Evolutionary conservation across 2,797 vertebrate genomes (phyloP), one percentile per base, ranked within the genome.

Genomic region (Pseudochirops cupreus): DNA sequence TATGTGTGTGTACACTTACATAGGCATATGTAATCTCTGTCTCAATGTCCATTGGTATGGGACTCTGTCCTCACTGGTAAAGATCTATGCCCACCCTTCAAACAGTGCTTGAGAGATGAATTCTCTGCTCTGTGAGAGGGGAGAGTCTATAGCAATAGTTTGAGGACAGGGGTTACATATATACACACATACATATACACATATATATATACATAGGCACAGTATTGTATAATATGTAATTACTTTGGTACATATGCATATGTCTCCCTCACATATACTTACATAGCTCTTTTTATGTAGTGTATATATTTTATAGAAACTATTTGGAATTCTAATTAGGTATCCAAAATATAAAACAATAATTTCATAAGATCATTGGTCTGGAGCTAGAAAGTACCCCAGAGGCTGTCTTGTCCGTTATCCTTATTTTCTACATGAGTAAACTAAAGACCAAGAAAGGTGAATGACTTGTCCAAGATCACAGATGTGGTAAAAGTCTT

Each of bases 301-400:
- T 39, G 6, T 12, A 97, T 74, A 53, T 50, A 96, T 97, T 97
- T 98, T 95, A 96, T 33, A 91, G 96, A 96, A 96, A 90, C 95
- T 0, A 0, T 94, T 95, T 96, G 91, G 94, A 97, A 98, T 95
- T 90, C n/a, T 90, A 89, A 97, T 97, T 94, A 96, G 94, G 52
- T 97, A 96, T 92, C 90, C 54, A 96, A 54, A 29, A 90, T 21
- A 5, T 53, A 91, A 55, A 67, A 18, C 1, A n/a, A 16, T 67
- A 67, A 31, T 59, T 59, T 59, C 29, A 31, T 31, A 59, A 31
- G 52, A 90, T 18, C 33, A 55, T 33, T 90, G 29, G 29, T 14
- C 33, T 55, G 6, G 53, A 33, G 90, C 90, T 53, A 91, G 54
- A 54, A 55, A 55, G 14, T 18, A 18, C 10, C 13, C 33, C 3